Percentiles rank a stretch among this genome's conserved stretches.
Conservation (phyloP, 1,140 invertebrate species). For the Himalopsyche phryganea region DNA sequence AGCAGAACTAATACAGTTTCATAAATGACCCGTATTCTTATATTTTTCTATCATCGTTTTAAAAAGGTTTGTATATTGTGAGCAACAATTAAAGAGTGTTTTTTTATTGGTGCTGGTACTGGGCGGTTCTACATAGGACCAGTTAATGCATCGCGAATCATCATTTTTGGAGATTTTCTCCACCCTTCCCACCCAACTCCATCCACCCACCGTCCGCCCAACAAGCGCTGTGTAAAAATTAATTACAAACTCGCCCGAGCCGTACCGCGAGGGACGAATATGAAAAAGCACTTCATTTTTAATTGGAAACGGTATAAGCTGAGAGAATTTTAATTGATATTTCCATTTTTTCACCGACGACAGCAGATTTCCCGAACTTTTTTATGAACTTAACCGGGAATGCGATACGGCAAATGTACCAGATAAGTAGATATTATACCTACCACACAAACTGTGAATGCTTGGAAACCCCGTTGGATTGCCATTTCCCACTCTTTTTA, state of each 20-base stretch:
- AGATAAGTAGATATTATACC: too few species aligned
- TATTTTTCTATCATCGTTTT: too few species aligned
- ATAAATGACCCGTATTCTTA: too few species aligned
- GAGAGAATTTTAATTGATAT: conserved; percentile 35
- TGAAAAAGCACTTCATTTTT: conserved; percentile 34
- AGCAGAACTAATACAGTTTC: too few species aligned
- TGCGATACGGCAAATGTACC: conserved; percentile 1
- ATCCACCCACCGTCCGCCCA: not conserved
- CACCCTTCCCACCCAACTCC: not conserved
- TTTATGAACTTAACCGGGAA: conserved; percentile 9
- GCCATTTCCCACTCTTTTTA: too few species aligned
- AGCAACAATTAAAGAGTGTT: too few species aligned
- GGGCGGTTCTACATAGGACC: too few species aligned
- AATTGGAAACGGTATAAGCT: conserved; percentile 35
- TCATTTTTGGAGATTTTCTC: conserved; percentile 2
- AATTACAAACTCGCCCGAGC: conserved; percentile 26
- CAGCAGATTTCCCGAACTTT: conserved; percentile 11
- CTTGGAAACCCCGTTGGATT: too few species aligned
- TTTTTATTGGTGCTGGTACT: too few species aligned
- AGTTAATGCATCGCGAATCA: conserved; percentile 14
- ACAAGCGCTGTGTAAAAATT: conserved; percentile 26
- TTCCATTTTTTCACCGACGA: conserved; percentile 21
- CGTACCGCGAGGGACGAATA: conserved; percentile 23
- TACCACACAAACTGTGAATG: too few species aligned
- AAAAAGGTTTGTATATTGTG: too few species aligned